Conservation (phyloP, 1,140 invertebrate genomes). For the Dryas iulia region DNA sequence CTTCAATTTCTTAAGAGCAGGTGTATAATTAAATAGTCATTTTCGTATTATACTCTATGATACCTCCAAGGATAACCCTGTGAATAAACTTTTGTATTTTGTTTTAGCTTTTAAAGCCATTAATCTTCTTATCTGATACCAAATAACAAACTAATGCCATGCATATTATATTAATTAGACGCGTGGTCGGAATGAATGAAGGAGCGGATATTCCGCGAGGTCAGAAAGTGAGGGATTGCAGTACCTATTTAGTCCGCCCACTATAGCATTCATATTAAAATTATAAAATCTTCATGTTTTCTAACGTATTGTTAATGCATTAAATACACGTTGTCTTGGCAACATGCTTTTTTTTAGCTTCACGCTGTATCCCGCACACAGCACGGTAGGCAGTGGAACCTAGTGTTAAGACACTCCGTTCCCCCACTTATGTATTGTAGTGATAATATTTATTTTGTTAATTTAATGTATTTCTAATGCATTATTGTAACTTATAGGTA, state of each 20-base stretch:
- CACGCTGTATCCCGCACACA: no score
- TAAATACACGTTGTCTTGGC: no score
- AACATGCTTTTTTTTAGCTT: no score
- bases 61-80: background rate
- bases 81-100: background rate
- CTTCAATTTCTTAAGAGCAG: no score
- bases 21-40: background rate
- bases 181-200: constrained; percentile 49
- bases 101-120: background rate
- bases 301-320: no score
- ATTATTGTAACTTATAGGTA: no score
- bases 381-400: no score
- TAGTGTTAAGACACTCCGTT: no score
- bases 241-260: constrained; percentile 1
- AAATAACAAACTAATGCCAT: background rate
- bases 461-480: no score
- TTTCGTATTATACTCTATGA: background rate
- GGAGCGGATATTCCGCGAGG: constrained; percentile 33
- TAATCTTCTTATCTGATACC: background rate
- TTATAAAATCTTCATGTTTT: background rate
- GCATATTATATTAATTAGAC: constrained; percentile 36
- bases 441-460: no score
- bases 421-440: no score
- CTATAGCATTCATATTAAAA: background rate
- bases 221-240: constrained; percentile 21